These are phyloP conservation scores for Ecliptopera silaceata DNA, from an alignment of 2,888 invertebrate genomes.

Conservation along the genomic window DNA sequence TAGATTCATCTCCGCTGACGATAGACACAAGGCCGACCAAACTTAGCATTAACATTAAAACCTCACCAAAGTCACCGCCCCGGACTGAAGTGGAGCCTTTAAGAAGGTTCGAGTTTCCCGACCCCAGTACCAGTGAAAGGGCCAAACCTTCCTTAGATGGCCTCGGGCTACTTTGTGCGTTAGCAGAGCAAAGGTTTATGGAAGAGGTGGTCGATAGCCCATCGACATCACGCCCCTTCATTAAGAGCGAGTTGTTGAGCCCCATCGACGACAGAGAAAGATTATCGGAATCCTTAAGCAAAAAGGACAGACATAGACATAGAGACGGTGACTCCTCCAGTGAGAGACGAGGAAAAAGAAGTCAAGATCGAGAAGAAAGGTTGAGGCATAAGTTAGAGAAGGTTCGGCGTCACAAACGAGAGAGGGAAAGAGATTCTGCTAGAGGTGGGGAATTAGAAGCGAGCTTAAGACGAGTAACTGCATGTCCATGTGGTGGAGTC, in stretches of 20 bases:
- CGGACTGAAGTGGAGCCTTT: slow-evolving; percentile 65
- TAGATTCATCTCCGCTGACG: slow-evolving; percentile 63
- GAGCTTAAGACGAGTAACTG: slow-evolving; percentile 68
- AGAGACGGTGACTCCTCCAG: slow-evolving; percentile 69
- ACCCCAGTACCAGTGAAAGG: slow-evolving; percentile 56
- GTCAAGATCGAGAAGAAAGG: slow-evolving; percentile 69
- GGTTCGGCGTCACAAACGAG: slow-evolving; percentile 71
- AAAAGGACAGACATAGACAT: slow-evolving; percentile 69
- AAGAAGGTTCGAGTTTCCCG: slow-evolving; percentile 68
- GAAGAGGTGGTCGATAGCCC: slow-evolving; percentile 86
- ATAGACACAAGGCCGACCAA: slow-evolving; percentile 72
- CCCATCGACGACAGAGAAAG: slow-evolving; percentile 55
- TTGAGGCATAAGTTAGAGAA: slow-evolving; percentile 74
- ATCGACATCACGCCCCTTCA: slow-evolving; percentile 61
- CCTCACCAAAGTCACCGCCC: slow-evolving; percentile 72
- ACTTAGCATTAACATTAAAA: slow-evolving; percentile 71
- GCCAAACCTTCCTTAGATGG: slow-evolving; percentile 82
- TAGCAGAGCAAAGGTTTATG: slow-evolving; percentile 92
- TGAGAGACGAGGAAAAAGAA: slow-evolving; percentile 67
- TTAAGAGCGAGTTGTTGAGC: slow-evolving; percentile 69
- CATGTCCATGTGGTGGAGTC: slow-evolving; percentile 61
- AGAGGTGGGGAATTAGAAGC: slow-evolving; percentile 70
- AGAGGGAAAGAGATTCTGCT: slow-evolving; percentile 61
- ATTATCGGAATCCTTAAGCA: slow-evolving; percentile 47
- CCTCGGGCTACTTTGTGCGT: slow-evolving; percentile 89